Base-by-base conservation (phyloP, 53 echinoderm and acorn worm species). In the Patiria pectinifera region DNA sequence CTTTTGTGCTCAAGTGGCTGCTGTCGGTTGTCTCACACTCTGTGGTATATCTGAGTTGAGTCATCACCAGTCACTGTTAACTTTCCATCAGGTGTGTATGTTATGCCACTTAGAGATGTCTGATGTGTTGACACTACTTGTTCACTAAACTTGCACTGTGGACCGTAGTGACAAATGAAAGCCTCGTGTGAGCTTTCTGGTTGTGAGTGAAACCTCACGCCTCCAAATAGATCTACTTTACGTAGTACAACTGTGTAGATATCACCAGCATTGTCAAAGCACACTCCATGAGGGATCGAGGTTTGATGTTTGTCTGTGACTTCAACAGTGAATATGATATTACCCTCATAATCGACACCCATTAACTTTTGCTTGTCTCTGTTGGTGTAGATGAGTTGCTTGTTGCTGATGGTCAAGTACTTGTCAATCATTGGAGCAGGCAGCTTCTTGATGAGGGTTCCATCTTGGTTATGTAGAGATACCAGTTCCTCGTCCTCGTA, bases 391-490 rank as follows among this genome's bases (percentile, higher is more conserved):
- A 78, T 59, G 78, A 88, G 3, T 13, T 49, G 59, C 46, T 61
- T 35, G 78, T 78, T 78, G 19, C 61, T 78, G 25, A 88, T 88
- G 88, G 22, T 19, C 78, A 88, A 58, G 45, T 88, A 45, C 12
- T 24, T 19, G 60, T 76, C 79, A 45, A 78, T 62, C 78, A 35
- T 26, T 25, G 78, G 62, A 59, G 78, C 78, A 78, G 77, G 6
- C 43, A 87, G 58, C 19, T 53, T 78, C 60, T 59, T 87, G 77
- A 87, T 19, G 60, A 78, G 61, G 78, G 87, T 77, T 25, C 87
- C 87, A 21, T 87, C 87, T 59, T 60, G 78, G 61, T 87, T 77
- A 77, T 87, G 78, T 43, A 87, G 61, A 45, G 87, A 87, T 59
- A 87, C 26, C 78, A 77, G 44, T 61, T 61, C 62, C 62, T 87